A percentile compares a stretch with the other conserved stretches of the same genome.
These are phyloP conservation scores for Panopea generosa DNA, from an alignment of 2,888 invertebrate genomes.

Conservation along the genomic window DNA sequence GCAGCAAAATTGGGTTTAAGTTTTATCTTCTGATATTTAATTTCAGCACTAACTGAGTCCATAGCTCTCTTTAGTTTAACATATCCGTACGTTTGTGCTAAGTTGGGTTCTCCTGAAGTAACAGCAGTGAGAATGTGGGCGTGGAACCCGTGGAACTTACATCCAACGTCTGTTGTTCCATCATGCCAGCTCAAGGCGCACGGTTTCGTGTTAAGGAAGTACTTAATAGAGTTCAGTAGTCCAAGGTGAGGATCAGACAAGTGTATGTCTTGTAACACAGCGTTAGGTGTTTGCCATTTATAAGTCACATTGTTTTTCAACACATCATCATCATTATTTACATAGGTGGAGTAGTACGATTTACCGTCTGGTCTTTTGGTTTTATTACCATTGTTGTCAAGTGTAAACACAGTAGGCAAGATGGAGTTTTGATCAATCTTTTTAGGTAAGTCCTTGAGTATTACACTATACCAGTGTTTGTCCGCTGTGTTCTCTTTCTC, in stretches of 20 bases:
- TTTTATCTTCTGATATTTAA: no score
- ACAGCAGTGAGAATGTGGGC: neutral
- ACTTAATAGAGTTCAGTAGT: no score
- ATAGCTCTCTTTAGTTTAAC: neutral
- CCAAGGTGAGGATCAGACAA: no score
- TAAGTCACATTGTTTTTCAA: neutral
- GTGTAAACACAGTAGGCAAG: neutral
- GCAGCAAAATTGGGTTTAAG: constrained; percentile 2
- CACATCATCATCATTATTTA: neutral
- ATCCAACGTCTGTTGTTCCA: neutral
- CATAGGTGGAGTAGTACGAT: neutral
- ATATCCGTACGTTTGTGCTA: neutral
- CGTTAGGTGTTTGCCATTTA: constrained; percentile 1
- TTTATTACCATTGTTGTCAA: neutral
- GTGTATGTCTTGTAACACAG: no score
- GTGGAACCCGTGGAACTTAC: constrained; percentile 8
- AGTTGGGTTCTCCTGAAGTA: neutral
- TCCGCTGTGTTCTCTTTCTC: no score
- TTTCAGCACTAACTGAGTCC: no score
- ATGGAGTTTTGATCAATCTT: neutral
- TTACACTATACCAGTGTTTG: neutral
- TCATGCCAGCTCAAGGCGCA: neutral
- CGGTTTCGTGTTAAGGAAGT: no score
- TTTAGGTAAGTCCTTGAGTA: neutral
- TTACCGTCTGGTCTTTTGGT: neutral